Evolutionary conservation across 2,888 invertebrate genomes (phyloP).

Genomic region (Calameuta filiformis): DNA sequence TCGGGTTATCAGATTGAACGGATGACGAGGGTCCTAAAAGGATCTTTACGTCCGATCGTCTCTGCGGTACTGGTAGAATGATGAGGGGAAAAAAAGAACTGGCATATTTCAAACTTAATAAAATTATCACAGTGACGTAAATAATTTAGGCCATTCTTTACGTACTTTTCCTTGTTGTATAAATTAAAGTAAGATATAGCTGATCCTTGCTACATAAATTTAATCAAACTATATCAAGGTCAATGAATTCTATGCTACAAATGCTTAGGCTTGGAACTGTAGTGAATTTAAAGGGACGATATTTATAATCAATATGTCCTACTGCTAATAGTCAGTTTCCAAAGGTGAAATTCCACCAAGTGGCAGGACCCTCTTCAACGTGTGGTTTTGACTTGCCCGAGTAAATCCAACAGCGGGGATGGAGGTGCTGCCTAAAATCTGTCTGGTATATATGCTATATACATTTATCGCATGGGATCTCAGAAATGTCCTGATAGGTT

Average conservation of each 20-base stretch:
- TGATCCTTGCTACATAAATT: background rate
- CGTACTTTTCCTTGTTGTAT: background rate
- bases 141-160: background rate
- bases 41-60: background rate
- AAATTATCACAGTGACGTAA: background rate
- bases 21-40: background rate
- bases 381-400: background rate
- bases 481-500: background rate
- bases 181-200: background rate
- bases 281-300: background rate
- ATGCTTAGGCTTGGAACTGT: background rate
- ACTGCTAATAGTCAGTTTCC: background rate
- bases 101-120: background rate
- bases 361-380: background rate
- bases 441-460: background rate
- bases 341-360: background rate
- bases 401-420: background rate
- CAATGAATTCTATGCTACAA: background rate
- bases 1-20: background rate
- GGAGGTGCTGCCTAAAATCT: background rate
- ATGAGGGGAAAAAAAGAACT: background rate
- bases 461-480: background rate
- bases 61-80: background rate
- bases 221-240: no score
- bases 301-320: background rate